Conservation (phyloP, 2,113 vertebrate species). For the Zosterops japonicus region DNA sequence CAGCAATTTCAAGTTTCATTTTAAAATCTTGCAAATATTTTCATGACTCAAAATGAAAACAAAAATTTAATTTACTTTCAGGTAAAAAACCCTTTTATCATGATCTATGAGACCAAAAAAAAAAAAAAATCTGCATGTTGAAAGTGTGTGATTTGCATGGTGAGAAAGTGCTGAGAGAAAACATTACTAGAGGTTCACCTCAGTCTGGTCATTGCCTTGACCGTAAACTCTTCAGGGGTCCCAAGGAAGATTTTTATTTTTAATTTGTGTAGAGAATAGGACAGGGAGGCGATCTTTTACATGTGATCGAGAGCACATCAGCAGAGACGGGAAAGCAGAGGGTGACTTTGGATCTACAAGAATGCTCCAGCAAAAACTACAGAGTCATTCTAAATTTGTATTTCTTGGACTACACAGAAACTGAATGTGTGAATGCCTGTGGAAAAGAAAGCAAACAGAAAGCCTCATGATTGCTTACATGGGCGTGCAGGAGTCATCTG, state of each 20-base stretch:
- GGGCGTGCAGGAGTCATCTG: neutral
- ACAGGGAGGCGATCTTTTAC: neutral
- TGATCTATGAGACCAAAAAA: neutral
- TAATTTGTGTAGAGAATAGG: neutral
- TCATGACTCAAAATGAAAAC: neutral
- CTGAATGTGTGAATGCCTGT: neutral
- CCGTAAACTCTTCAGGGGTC: neutral
- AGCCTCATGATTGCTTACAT: neutral
- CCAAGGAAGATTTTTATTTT: neutral
- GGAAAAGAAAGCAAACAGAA: conserved; percentile 20
- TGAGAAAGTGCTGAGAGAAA: neutral
- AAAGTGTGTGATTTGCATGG: neutral
- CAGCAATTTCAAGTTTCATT: neutral
- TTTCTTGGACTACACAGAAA: neutral
- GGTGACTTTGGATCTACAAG: neutral
- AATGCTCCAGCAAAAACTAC: neutral
- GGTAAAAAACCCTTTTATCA: neutral
- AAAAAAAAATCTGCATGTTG: neutral
- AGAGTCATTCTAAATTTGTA: neutral
- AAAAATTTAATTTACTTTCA: neutral
- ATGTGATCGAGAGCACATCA: neutral
- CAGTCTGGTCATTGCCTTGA: neutral
- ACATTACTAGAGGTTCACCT: neutral
- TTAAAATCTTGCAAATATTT: conserved; percentile 3
- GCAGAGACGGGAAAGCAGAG: neutral